These are phyloP conservation scores for Microctonus brassicae DNA, from an alignment of 2,888 invertebrate species.

Conservation along the genomic window DNA sequence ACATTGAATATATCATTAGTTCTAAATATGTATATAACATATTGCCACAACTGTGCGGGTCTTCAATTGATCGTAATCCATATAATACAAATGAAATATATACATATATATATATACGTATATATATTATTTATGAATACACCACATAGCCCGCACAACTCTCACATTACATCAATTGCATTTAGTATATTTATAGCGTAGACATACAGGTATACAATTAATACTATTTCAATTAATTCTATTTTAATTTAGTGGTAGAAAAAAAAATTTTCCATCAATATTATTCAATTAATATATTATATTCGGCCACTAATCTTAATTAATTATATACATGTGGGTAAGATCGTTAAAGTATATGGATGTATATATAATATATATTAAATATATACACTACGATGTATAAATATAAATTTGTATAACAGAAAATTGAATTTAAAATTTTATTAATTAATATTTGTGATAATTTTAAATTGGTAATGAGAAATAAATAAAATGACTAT, in stretches of 20 bases:
- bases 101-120: no score
- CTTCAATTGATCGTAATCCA: conserved; percentile 26
- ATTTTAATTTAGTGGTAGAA: conserved; percentile 2
- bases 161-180: not conserved
- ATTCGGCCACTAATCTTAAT: not conserved
- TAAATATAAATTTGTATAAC: no score
- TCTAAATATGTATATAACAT: not conserved
- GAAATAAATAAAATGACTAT: not conserved
- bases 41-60: conserved; percentile 18
- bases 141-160: conserved; percentile 15
- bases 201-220: conserved; percentile 1
- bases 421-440: not conserved
- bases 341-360: not conserved
- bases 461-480: not conserved
- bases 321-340: not conserved
- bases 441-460: not conserved
- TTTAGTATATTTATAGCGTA: no score
- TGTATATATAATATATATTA: no score
- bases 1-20: not conserved
- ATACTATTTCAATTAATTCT: not conserved
- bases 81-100: conserved; percentile 2
- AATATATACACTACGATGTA: no score
- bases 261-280: not conserved
- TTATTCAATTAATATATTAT: not conserved
- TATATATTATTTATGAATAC: no score